phyloP scores from a whole-genome alignment of 2,797 vertebrate species.

The Sparidentex hasta region DNA sequence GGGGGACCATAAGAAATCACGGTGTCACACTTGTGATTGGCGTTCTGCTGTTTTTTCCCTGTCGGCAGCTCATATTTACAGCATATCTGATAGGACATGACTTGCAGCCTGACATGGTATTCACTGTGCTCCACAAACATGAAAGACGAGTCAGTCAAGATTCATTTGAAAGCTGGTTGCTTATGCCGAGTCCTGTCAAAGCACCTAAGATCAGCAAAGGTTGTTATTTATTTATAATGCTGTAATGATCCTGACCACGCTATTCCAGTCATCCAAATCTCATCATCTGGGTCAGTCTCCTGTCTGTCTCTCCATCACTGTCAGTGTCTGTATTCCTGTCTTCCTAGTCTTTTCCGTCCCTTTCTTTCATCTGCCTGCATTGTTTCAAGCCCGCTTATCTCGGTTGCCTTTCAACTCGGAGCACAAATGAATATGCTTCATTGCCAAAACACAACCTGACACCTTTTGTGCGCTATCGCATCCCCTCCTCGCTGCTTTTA shows the following conservation, averaged over 20 bases:
- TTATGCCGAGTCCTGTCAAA: conserved; percentile 35
- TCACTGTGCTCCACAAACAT: conserved; percentile 38
- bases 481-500: conserved; percentile 43
- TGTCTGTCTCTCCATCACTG: conserved; percentile 23
- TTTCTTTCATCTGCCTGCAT: conserved; percentile 29
- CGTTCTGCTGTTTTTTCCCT: background rate
- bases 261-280: conserved; percentile 11
- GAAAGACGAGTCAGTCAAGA: conserved; percentile 47
- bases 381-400: conserved; percentile 61
- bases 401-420: conserved; percentile 53
- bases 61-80: conserved; percentile 6
- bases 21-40: conserved; percentile 8
- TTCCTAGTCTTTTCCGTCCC: conserved; percentile 1
- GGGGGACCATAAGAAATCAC: background rate
- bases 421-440: conserved; percentile 59
- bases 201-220: conserved; percentile 20
- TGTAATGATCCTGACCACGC: conserved; percentile 36
- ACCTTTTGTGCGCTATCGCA: conserved; percentile 45
- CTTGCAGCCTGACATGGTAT: conserved; percentile 11
- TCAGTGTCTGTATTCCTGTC: conserved; percentile 4
- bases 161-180: conserved; percentile 42
- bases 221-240: conserved; percentile 32
- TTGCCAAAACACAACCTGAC: conserved; percentile 58
- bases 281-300: conserved; percentile 33
- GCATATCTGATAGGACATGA: conserved; percentile 29